Conservation (phyloP, 2,113 vertebrate genomes). For the Meriones unguiculatus region DNA sequence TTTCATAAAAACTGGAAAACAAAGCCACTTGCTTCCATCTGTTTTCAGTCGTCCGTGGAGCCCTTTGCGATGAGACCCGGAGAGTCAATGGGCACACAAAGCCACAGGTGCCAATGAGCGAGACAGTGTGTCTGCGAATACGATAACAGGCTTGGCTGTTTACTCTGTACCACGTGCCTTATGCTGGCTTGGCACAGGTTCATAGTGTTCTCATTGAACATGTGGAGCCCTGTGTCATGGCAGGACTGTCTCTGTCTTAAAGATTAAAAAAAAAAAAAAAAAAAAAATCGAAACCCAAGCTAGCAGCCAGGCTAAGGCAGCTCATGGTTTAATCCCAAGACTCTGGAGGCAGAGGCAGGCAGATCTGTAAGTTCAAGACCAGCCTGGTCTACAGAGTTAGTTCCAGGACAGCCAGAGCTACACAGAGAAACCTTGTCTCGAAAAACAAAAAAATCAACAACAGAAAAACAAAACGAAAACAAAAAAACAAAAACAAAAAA, state of each 20-base stretch:
- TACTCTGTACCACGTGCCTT: not conserved
- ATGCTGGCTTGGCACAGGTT: not conserved
- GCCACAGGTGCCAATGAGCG: not conserved
- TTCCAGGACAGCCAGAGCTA: not conserved
- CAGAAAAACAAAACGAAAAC: not conserved
- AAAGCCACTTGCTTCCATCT: constrained; percentile 39
- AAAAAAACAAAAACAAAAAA: too few relatives aligned
- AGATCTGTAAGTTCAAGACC: not conserved
- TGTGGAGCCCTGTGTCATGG: not conserved
- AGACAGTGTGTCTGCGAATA: not conserved
- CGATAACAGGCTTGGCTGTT: not conserved
- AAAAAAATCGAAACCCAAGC: not conserved
- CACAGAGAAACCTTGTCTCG: not conserved
- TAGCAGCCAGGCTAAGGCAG: not conserved
- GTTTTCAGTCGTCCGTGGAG: constrained; percentile 13
- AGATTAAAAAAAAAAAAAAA: not conserved
- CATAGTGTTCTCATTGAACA: not conserved
- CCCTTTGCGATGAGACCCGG: not conserved
- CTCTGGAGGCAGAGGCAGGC: not conserved
- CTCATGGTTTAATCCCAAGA: not conserved
- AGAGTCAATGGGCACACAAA: not conserved
- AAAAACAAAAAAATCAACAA: not conserved
- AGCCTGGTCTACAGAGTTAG: not conserved
- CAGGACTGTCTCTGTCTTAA: not conserved
- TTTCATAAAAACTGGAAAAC: constrained; percentile 84